These are phyloP conservation scores for Myoxocephalus aenaeus DNA, from an alignment of 2,797 vertebrate genomes.

Conservation along the genomic window DNA sequence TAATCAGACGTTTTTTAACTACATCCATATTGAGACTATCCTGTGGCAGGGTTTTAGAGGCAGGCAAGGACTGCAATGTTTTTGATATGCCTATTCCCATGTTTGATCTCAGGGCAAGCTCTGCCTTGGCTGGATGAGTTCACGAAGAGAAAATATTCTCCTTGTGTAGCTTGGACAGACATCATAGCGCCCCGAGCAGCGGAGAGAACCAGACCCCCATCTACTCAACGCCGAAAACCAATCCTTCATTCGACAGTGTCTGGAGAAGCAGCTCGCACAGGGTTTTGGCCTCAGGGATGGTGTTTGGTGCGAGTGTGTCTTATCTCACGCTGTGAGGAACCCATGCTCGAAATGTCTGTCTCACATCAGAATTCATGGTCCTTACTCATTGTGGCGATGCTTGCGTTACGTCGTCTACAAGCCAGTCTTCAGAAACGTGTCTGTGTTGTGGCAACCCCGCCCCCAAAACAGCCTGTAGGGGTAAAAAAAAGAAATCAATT, in stretches of 20 bases:
- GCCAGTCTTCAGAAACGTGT: constrained; percentile 66
- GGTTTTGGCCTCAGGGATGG: constrained; percentile 32
- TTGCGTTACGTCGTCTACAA: constrained; percentile 55
- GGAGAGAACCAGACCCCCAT: constrained; percentile 64
- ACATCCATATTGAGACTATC: constrained; percentile 48
- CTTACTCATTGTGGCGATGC: constrained; percentile 83
- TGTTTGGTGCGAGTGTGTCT: constrained; percentile 34
- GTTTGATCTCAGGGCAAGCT: constrained; percentile 80
- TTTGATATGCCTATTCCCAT: constrained; percentile 76
- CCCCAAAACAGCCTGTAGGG: constrained; percentile 56
- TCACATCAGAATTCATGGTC: constrained; percentile 49
- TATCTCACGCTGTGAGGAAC: constrained; percentile 38
- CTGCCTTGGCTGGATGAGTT: constrained; percentile 68
- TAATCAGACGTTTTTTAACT: constrained; percentile 35
- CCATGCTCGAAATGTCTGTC: constrained; percentile 35
- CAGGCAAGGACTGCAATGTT: constrained; percentile 52
- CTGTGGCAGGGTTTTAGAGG: constrained; percentile 38
- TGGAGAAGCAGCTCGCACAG: constrained; percentile 49
- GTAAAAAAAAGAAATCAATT: constrained; percentile 40
- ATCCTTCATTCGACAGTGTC: constrained; percentile 62
- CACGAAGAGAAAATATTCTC: constrained; percentile 79
- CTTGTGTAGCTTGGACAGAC: constrained; percentile 86
- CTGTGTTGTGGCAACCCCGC: constrained; percentile 57
- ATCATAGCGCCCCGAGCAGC: constrained; percentile 77
- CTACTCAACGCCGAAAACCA: constrained; percentile 58